Conservation (phyloP, 2,888 invertebrate genomes). For the Aphodius granarius region DNA sequence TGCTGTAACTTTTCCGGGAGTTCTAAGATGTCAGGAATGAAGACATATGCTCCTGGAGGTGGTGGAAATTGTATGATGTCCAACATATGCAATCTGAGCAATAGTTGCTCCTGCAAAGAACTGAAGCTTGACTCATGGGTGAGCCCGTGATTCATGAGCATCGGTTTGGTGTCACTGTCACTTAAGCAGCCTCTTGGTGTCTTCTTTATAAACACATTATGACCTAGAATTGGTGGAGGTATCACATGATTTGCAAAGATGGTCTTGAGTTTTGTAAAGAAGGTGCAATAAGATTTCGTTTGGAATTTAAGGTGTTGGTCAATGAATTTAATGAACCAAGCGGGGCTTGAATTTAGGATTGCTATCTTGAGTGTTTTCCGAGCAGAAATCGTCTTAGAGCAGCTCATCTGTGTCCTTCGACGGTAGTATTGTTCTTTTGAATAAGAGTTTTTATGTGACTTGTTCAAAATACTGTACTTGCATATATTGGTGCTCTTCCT, state of each 20-base stretch:
- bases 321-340: not conserved
- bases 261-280: not conserved
- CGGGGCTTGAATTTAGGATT: not conserved
- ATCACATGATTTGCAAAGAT: not conserved
- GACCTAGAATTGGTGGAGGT: not conserved
- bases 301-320: not conserved
- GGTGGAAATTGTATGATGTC: not conserved
- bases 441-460: not conserved
- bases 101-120: not conserved
- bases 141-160: not conserved
- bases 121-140: not conserved
- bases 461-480: not conserved
- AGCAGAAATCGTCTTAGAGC: not conserved
- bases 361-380: not conserved
- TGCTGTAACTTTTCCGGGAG: not conserved
- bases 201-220: too few relatives aligned
- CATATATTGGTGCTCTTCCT: not conserved
- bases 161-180: not conserved
- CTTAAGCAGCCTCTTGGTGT: not conserved
- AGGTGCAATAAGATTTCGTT: not conserved
- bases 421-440: too few relatives aligned
- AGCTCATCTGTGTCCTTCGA: not conserved
- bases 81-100: not conserved
- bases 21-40: not conserved
- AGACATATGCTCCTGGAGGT: not conserved